These are phyloP conservation scores for Drosophila lutescens DNA, from an alignment of 2,888 invertebrate genomes.

Conservation along the genomic window DNA sequence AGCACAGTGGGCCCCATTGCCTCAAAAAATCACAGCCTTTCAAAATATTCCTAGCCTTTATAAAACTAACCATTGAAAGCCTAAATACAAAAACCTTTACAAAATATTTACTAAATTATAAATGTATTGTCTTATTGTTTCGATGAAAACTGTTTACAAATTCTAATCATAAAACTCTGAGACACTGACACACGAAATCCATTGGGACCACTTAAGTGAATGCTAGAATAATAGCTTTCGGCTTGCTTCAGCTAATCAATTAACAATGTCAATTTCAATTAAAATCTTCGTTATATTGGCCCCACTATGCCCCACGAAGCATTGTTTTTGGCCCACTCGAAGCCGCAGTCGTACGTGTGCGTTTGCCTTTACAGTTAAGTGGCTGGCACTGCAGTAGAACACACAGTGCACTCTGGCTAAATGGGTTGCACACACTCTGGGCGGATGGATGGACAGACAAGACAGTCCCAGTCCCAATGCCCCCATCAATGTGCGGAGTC, in stretches of 20 bases:
- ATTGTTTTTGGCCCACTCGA: constrained; percentile 40
- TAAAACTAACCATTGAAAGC: too few relatives aligned
- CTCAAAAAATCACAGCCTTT: not conserved
- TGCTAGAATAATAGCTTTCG: constrained; percentile 1
- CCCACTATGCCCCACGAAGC: constrained; percentile 45
- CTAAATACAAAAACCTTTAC: too few relatives aligned
- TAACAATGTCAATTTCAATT: constrained; percentile 19
- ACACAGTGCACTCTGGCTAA: constrained; percentile 63
- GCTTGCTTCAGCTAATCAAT: constrained; percentile 9
- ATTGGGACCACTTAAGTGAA: not conserved
- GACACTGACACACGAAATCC: not conserved
- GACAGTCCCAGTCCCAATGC: constrained; percentile 27
- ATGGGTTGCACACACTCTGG: constrained; percentile 57
- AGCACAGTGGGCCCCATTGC: constrained; percentile 12
- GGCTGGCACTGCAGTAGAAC: constrained; percentile 28
- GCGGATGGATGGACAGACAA: not conserved
- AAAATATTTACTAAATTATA: too few relatives aligned
- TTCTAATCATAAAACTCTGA: not conserved
- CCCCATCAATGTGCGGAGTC: constrained; percentile 35
- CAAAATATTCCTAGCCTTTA: too few relatives aligned
- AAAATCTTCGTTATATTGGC: constrained; percentile 10
- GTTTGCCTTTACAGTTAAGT: constrained; percentile 66
- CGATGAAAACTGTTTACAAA: not conserved
- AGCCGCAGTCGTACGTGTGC: constrained; percentile 65
- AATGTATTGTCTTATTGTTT: not conserved